phyloP scores from a whole-genome alignment of 2,797 vertebrate species.

The Poecilia velifera region DNA sequence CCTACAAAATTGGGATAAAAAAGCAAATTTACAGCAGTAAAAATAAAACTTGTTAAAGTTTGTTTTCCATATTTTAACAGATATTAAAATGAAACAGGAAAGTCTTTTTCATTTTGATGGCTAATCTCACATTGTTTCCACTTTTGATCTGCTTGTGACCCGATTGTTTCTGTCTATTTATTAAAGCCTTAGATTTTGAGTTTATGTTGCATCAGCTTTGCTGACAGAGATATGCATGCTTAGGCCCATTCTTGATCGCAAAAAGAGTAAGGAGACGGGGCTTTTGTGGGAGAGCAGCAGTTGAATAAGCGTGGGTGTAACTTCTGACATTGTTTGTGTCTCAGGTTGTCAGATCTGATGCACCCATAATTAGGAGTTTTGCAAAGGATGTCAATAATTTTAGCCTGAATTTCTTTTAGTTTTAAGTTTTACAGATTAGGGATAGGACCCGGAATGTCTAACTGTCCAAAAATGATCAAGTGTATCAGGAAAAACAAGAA shows the following conservation, averaged over 20 bases:
- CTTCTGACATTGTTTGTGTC: slow-evolving; percentile 4
- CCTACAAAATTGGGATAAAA: slow-evolving; percentile 1
- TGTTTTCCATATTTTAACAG: slow-evolving; percentile 1
- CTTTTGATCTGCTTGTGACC: slow-evolving; percentile 33
- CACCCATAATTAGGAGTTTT: slow-evolving; percentile 13
- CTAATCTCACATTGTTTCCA: slow-evolving; percentile 7
- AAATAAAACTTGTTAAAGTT: neutral
- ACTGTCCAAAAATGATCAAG: slow-evolving; percentile 16
- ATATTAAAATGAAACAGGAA: neutral
- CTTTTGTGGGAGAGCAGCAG: neutral
- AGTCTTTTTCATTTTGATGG: neutral
- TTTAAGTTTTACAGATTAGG: slow-evolving; percentile 10
- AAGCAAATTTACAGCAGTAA: neutral
- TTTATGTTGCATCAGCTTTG: slow-evolving; percentile 3
- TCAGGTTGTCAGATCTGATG: neutral
- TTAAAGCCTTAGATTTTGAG: slow-evolving; percentile 7
- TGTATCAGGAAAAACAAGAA: slow-evolving; percentile 19
- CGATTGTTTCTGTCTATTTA: slow-evolving; percentile 10
- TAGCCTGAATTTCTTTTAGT: slow-evolving; percentile 2
- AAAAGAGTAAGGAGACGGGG: neutral
- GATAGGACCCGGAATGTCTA: neutral
- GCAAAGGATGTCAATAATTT: slow-evolving; percentile 6
- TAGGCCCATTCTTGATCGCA: neutral
- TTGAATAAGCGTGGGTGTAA: neutral
- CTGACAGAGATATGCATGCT: slow-evolving; percentile 5